These are phyloP conservation scores for Poicephalus meyeri DNA, from an alignment of 2,113 vertebrate species.

Conservation along the genomic window DNA sequence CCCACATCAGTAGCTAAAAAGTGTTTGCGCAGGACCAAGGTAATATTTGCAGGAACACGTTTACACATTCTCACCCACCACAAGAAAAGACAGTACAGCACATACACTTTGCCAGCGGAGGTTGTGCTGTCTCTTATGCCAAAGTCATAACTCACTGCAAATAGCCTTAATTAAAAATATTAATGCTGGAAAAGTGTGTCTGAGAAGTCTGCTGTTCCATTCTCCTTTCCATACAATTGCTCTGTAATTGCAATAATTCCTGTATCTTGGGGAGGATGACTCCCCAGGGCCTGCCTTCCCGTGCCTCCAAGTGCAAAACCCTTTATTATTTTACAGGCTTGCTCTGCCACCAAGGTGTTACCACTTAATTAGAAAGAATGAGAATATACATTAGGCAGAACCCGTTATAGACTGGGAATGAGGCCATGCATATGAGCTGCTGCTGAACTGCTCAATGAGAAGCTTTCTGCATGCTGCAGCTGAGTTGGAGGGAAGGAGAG, in stretches of 20 bases:
- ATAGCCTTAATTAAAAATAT: conserved; percentile 69
- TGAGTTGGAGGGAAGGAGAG: not conserved
- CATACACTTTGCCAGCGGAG: not conserved
- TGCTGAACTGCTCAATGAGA: not conserved
- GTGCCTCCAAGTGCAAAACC: conserved; percentile 44
- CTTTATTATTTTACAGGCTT: conserved; percentile 41
- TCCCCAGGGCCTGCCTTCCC: conserved; percentile 26
- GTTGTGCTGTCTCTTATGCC: not conserved
- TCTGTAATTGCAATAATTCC: conserved; percentile 60
- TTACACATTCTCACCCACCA: not conserved
- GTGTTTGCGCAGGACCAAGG: not conserved
- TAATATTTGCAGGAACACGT: not conserved
- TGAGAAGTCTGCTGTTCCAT: conserved; percentile 33
- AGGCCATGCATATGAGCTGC: not conserved
- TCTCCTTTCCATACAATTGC: not conserved
- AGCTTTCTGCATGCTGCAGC: not conserved
- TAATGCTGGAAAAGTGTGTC: conserved; percentile 40
- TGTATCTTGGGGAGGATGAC: not conserved
- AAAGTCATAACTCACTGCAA: conserved; percentile 44
- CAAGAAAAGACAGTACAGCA: not conserved
- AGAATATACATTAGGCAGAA: not conserved
- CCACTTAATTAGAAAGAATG: conserved; percentile 50
- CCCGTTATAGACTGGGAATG: not conserved
- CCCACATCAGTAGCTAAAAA: not conserved
- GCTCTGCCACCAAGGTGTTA: conserved; percentile 33